Evolutionary conservation across 2,888 invertebrate genomes (phyloP), one percentile per base, ranked within the genome.

Genomic region (Cremastinae sp.): DNA sequence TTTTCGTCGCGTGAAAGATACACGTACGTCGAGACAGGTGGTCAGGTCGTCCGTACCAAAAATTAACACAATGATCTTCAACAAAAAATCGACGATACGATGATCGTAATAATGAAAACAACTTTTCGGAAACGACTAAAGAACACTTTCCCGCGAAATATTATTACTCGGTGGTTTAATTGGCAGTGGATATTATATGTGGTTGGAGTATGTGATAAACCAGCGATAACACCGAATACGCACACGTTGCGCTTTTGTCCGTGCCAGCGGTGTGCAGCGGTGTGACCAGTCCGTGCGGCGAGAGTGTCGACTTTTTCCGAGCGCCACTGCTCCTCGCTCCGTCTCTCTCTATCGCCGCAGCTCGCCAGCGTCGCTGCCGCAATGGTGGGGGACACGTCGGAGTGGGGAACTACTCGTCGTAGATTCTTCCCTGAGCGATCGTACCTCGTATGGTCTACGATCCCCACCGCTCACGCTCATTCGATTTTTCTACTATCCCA

Each of bases 391-490:
- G 55, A 16, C 43, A 28, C 59, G 64, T 37, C 65, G 39, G 66
- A 22, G 58, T 16, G 65, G 72, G 65, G 65, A 66, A 73, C 75
- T 70, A 51, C 65, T 45, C 61, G 53, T 45, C n/a, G 55, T 73
- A 56, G 79, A 70, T 79, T 82, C 84, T 79, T 79, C 85, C 85
- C 84, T 85, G 84, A 78, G 64, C 79, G 55, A 66, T 72, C 74
- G 69, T 39, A 39, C 51, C 39, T 51, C 51, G 51, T 64, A 51
- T 53, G 53, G 43, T 7, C 16, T 4, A n/a, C 55, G 10, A 49
- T 43, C 18, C 35, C 45, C 66, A 35, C 45, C 56, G 20, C 61
- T 9, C 28, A 76, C 79, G 70, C 83, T 82, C 79, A 80, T 85
- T 82, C 75, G 64, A 62, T 62, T 58, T 41, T 47, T 58, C 35